These are phyloP conservation scores for Heterodera schachtii DNA, from an alignment of 1,140 invertebrate species.

Conservation along the genomic window DNA sequence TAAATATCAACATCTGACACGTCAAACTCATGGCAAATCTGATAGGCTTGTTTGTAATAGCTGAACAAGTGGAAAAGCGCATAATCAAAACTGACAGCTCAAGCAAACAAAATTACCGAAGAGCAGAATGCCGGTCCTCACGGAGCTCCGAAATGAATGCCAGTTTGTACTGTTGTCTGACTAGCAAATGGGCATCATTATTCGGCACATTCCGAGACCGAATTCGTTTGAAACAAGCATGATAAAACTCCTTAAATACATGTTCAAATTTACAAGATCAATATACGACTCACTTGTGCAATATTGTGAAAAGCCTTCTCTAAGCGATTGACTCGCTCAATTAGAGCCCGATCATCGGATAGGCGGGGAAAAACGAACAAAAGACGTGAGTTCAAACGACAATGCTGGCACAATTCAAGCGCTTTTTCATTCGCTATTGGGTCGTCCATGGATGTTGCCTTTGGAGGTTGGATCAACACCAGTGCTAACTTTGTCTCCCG, in stretches of 20 bases:
- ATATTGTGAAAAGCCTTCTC: slow-evolving; percentile 91
- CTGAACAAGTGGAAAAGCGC: slow-evolving; percentile 31
- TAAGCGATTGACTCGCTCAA: slow-evolving; percentile 68
- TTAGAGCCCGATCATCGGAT: slow-evolving; percentile 72
- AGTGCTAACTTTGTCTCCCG: slow-evolving; percentile 44
- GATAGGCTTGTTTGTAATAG: slow-evolving; percentile 51
- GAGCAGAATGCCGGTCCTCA: slow-evolving; percentile 82
- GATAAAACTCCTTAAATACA: slow-evolving; percentile 76
- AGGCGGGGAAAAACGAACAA: slow-evolving; percentile 86
- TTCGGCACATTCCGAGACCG: slow-evolving; percentile 46
- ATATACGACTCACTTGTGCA: slow-evolving; percentile 70
- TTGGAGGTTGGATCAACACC: slow-evolving; percentile 45
- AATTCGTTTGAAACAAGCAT: slow-evolving; percentile 76
- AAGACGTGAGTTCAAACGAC: slow-evolving; percentile 86
- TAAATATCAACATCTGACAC: slow-evolving; percentile 42
- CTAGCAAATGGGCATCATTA: slow-evolving; percentile 68
- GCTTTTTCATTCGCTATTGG: slow-evolving; percentile 83
- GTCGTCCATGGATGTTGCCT: slow-evolving; percentile 75
- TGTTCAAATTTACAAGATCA: not conserved
- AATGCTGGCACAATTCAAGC: slow-evolving; percentile 81
- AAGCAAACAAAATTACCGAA: slow-evolving; percentile 75
- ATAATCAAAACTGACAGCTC: slow-evolving; percentile 28
- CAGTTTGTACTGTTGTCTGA: slow-evolving; percentile 94
- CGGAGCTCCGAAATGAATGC: slow-evolving; percentile 92
- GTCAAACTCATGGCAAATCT: slow-evolving; percentile 40